Conservation (phyloP, 2,113 vertebrate genomes). For the Podarcis muralis region DNA sequence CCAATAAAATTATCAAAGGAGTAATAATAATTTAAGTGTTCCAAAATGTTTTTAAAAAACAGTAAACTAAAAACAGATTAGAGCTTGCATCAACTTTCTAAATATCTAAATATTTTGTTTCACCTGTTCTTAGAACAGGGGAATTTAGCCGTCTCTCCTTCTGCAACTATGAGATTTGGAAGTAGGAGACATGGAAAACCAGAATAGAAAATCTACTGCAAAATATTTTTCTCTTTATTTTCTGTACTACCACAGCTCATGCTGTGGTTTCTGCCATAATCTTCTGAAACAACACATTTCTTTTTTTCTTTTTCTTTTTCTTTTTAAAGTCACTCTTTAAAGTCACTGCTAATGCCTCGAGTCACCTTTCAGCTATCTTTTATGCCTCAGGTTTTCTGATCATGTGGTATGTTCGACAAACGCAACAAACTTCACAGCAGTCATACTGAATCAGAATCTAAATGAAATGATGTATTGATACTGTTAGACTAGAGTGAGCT, state of each 20-base stretch:
- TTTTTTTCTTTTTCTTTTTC: no score
- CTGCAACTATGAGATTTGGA: neutral
- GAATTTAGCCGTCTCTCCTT: neutral
- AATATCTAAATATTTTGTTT: neutral
- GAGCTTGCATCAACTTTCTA: no score
- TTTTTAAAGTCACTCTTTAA: neutral
- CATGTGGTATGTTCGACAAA: neutral
- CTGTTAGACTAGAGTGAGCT: neutral
- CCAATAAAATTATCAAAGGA: no score
- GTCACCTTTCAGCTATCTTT: neutral
- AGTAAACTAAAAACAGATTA: no score
- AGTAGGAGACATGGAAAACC: neutral
- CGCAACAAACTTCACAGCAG: neutral
- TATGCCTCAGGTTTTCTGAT: neutral
- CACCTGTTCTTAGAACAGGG: neutral
- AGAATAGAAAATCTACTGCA: neutral
- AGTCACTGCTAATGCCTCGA: neutral
- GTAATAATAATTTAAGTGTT: no score
- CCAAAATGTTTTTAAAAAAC: no score
- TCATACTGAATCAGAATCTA: neutral
- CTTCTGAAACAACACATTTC: neutral
- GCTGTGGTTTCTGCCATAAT: neutral
- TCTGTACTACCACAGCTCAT: neutral
- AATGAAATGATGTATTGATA: neutral
- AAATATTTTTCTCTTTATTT: slow-evolving; percentile 9